These are phyloP conservation scores for Campoplex capitator DNA, from an alignment of 2,888 invertebrate species.

Conservation along the genomic window DNA sequence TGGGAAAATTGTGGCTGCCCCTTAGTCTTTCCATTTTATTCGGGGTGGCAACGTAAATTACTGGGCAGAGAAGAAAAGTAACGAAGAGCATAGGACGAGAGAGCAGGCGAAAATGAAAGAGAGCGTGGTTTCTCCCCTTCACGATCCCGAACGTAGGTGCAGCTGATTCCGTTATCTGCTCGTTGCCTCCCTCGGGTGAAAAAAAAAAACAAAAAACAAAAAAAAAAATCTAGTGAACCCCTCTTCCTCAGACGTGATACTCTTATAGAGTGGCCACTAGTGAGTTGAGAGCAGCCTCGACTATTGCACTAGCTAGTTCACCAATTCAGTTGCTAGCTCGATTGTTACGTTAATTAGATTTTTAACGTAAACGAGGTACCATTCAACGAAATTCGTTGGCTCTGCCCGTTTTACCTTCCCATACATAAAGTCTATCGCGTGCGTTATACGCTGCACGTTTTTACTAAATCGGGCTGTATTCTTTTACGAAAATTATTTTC, in stretches of 20 bases:
- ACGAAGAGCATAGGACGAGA: slow-evolving; percentile 16
- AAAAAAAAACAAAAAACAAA: slow-evolving; percentile 54
- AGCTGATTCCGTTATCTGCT: slow-evolving; percentile 72
- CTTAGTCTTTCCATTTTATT: background rate
- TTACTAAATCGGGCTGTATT: slow-evolving; percentile 2
- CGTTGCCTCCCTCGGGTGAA: slow-evolving; percentile 61
- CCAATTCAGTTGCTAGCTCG: slow-evolving; percentile 57
- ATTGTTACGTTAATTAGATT: slow-evolving; percentile 74
- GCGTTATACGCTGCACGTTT: slow-evolving; percentile 7
- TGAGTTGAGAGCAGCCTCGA: slow-evolving; percentile 18
- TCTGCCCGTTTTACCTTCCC: slow-evolving; percentile 30
- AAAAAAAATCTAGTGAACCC: slow-evolving; percentile 31
- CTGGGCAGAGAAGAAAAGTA: slow-evolving; percentile 36
- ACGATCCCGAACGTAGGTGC: slow-evolving; percentile 60
- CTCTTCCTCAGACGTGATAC: slow-evolving; percentile 59
- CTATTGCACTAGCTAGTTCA: slow-evolving; percentile 36
- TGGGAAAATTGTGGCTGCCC: background rate
- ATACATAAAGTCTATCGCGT: background rate
- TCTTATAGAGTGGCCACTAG: slow-evolving; percentile 57
- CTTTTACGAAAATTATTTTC: slow-evolving; percentile 54
- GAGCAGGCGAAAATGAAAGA: slow-evolving; percentile 10
- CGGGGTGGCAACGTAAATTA: slow-evolving; percentile 46
- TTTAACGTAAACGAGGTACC: slow-evolving; percentile 73
- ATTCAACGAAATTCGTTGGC: slow-evolving; percentile 59
- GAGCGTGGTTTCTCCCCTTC: slow-evolving; percentile 27